Conservation (phyloP, 2,113 vertebrate species). For the Pleuronectes platessa region DNA sequence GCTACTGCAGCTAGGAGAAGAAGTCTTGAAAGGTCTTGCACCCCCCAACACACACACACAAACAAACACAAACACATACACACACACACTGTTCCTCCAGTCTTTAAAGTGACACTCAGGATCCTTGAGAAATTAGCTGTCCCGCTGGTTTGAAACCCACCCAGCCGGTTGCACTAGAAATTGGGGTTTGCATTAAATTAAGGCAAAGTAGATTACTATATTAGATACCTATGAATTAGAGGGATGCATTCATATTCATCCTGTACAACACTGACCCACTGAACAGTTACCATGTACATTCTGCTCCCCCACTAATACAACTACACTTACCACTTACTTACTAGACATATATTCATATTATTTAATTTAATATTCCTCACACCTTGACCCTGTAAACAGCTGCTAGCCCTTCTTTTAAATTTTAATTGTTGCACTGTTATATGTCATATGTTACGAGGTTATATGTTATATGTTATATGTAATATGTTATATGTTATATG, state of each 20-base stretch:
- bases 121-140: background rate
- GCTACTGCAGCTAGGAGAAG: slow-evolving; percentile 56
- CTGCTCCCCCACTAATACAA: no score
- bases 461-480: no score
- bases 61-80: slow-evolving; percentile 4
- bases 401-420: no score
- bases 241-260: background rate
- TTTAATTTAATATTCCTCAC: no score
- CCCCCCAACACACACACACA: slow-evolving; percentile 10
- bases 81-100: background rate
- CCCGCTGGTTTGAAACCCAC: slow-evolving; percentile 6
- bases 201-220: background rate
- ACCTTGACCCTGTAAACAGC: no score
- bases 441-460: no score
- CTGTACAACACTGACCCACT: background rate
- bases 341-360: no score
- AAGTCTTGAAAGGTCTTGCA: slow-evolving; percentile 45
- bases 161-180: slow-evolving; percentile 15
- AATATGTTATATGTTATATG: no score
- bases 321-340: no score
- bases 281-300: no score
- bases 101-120: slow-evolving; percentile 2
- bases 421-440: no score
- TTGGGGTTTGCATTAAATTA: background rate
- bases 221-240: background rate